Percentiles rank a stretch among this genome's conserved stretches.
These are phyloP conservation scores for Eunapius fragilis DNA, from an alignment of 37 sponge, comb jelly and placozoan genomes.

Conservation along the genomic window DNA sequence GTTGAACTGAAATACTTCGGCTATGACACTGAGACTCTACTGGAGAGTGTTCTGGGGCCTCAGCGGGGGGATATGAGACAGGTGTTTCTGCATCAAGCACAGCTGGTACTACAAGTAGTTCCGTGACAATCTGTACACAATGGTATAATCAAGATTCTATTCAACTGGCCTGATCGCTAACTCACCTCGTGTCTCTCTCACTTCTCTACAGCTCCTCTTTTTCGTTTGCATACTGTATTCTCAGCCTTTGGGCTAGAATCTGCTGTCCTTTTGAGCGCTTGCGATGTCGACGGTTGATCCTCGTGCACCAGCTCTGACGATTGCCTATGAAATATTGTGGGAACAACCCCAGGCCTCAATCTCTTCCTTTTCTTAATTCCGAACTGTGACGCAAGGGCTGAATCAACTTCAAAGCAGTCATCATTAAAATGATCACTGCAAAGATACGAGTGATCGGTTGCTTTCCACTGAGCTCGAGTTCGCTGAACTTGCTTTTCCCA, in stretches of 20 bases:
- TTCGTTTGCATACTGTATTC: slow-evolving; percentile 4
- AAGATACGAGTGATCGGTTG: slow-evolving; percentile 4
- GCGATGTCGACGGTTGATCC: not conserved
- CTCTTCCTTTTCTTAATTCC: slow-evolving; percentile 7
- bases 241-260: not conserved
- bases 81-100: no score
- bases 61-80: no score
- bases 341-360: slow-evolving; percentile 1
- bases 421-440: slow-evolving; percentile 30
- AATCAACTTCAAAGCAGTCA: slow-evolving; percentile 22
- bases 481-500: slow-evolving; percentile 45
- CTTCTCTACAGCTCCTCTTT: not conserved
- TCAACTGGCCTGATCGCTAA: not conserved
- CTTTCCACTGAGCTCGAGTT: slow-evolving; percentile 24
- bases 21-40: not conserved
- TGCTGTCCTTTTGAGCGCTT: slow-evolving; percentile 4
- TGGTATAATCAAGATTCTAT: not conserved
- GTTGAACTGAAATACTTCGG: slow-evolving; percentile 2
- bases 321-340: slow-evolving; percentile 5
- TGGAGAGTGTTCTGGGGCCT: no score
- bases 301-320: not conserved
- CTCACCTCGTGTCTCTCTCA: not conserved
- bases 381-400: not conserved
- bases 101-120: not conserved
- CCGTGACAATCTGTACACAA: not conserved